Evolutionary conservation across 2,797 vertebrate genomes (phyloP), one percentile per base, ranked within the genome.

Genomic region (Xenopus petersii): DNA sequence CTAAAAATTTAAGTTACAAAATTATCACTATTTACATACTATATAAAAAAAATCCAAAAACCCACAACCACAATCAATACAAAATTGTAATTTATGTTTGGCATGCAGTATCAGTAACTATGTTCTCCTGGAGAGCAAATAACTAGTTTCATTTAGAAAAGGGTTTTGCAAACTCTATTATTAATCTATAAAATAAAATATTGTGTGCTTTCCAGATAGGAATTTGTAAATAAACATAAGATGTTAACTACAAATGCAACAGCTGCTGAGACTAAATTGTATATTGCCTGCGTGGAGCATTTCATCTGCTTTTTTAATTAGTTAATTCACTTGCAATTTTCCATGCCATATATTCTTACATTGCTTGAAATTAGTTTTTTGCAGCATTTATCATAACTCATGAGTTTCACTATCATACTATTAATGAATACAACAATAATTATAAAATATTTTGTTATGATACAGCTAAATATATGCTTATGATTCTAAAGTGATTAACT

Each of bases 271-370:
- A 67, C 64, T 70, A 77, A 73, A 80, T 70, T 77, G 71, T 80
- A 54, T 70, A 62, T 67, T 75, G 71, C 36, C 67, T 67, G 66
- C 66, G 69, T 58, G 67, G 70, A 12, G 74, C 63, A 73, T 66
- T 80, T 74, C 75, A 66, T 77, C 62, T 71, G 79, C 67, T 74
- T 79, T 76, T 73, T 80, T 80, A 77, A 77, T 70, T 74, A 70
- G 71, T 80, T 80, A 76, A 77, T 79, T 79, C 76, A 74, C 71
- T 74, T 74, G 71, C 71, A 79, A 79, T 80, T 70, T 77, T 76
- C 70, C 70, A 64, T 80, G 71, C 70, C 68, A 76, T 75, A 80
- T 76, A 80, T 75, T 73, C 55, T 80, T 80, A 67, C 74, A 77
- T 74, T 67, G 74, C 71, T 74, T 79, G 76, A 79, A 79, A 79